phyloP scores from a whole-genome alignment of 2,888 invertebrate genomes.

The Archips xylosteana region DNA sequence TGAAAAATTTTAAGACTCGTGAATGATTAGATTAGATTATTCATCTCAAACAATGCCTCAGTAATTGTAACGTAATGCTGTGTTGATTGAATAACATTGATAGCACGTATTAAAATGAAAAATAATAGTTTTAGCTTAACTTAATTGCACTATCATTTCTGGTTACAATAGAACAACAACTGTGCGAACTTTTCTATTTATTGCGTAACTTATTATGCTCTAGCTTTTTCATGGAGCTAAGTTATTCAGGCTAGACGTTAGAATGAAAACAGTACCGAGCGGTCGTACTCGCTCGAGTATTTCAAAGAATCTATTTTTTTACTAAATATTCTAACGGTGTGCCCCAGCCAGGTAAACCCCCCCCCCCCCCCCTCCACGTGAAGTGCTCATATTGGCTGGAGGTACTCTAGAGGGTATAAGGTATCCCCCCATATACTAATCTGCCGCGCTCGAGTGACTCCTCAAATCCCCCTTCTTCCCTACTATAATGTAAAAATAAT shows the following conservation, averaged over 20 bases:
- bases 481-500: too few species aligned
- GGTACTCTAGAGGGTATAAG: too few species aligned
- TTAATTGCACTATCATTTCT: slow-evolving; percentile 24
- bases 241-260: slow-evolving; percentile 3
- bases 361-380: too few species aligned
- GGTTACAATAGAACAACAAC: slow-evolving; percentile 9
- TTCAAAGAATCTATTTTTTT: too few species aligned
- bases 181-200: slow-evolving; percentile 32
- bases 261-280: slow-evolving; percentile 1
- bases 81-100: slow-evolving; percentile 5
- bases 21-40: background rate
- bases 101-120: slow-evolving; percentile 2
- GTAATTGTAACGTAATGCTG: background rate
- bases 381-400: too few species aligned
- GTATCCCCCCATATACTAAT: too few species aligned
- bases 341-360: background rate
- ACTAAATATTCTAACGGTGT: too few species aligned
- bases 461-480: too few species aligned
- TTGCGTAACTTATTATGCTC: slow-evolving; percentile 25
- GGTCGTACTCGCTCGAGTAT: too few species aligned
- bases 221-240: slow-evolving; percentile 12
- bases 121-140: slow-evolving; percentile 16
- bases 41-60: background rate
- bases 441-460: too few species aligned
- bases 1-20: too few species aligned